These are phyloP conservation scores for Dicyrtoma fusca DNA, from an alignment of 2,888 invertebrate genomes.

Conservation along the genomic window DNA sequence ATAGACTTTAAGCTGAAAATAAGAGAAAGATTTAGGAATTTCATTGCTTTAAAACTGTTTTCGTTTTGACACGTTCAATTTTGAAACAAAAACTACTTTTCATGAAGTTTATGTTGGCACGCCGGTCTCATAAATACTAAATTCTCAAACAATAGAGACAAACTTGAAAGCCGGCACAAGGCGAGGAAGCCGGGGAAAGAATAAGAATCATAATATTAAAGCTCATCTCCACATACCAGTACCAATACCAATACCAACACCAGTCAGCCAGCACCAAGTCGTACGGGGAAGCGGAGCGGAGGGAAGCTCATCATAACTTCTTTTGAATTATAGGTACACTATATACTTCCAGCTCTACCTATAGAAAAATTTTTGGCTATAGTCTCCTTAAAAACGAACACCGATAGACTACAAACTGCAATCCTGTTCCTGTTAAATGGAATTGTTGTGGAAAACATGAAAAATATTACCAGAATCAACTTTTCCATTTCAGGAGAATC, in stretches of 20 bases:
- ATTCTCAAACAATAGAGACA: constrained; percentile 34
- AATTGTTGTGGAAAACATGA: too few species aligned
- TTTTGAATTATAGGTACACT: too few species aligned
- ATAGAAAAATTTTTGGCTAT: too few species aligned
- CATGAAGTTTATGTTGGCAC: neutral
- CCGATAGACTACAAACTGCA: too few species aligned
- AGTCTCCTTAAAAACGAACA: too few species aligned
- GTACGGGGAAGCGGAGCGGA: neutral
- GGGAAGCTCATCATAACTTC: neutral
- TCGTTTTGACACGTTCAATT: constrained; percentile 21
- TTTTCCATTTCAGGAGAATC: too few species aligned
- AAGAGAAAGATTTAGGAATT: neutral
- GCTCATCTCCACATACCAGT: neutral
- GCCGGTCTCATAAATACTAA: constrained; percentile 24
- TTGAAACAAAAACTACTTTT: constrained; percentile 20
- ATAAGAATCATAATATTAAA: constrained; percentile 1
- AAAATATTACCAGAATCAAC: too few species aligned
- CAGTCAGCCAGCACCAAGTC: neutral
- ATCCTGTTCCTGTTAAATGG: too few species aligned
- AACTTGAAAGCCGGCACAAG: constrained; percentile 35
- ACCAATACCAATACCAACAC: neutral
- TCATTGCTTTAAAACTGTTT: constrained; percentile 6
- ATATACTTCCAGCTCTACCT: too few species aligned
- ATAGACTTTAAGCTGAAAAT: neutral
- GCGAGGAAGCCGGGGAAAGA: constrained; percentile 8